phyloP scores from a whole-genome alignment of 2,797 vertebrate genomes.

The Sebastes nivosus region DNA sequence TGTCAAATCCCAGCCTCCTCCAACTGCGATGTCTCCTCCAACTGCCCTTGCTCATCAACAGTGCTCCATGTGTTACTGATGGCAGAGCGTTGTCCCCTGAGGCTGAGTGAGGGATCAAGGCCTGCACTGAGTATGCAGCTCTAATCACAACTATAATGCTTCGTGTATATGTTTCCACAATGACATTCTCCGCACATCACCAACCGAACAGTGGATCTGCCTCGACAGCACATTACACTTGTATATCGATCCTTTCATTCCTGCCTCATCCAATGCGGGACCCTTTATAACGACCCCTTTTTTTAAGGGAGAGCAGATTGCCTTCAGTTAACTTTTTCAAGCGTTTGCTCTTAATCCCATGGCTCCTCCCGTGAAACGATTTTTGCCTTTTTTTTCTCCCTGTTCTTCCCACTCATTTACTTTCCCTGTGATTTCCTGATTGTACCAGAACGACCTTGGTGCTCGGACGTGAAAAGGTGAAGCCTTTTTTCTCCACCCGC shows the following conservation, averaged over 20 bases:
- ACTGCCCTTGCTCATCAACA: conserved; percentile 16
- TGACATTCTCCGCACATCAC: not conserved
- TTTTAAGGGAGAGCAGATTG: not conserved
- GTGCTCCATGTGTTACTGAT: not conserved
- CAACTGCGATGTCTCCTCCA: conserved; percentile 17
- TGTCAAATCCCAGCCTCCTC: conserved; percentile 12
- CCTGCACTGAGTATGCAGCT: not conserved
- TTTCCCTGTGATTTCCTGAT: conserved; percentile 53
- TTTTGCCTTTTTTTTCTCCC: conserved; percentile 4
- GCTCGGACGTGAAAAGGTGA: conserved; percentile 65
- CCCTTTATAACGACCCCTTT: not conserved
- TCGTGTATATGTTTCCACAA: not conserved
- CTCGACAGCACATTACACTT: not conserved
- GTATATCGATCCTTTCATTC: conserved; percentile 1
- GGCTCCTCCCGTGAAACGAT: conserved; percentile 61
- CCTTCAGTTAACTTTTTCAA: not conserved
- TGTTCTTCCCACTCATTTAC: not conserved
- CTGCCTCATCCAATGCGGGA: not conserved
- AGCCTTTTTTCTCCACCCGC: conserved; percentile 34
- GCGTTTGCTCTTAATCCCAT: conserved; percentile 50
- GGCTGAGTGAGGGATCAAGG: not conserved
- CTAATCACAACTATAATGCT: conserved; percentile 3
- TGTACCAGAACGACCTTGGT: conserved; percentile 67
- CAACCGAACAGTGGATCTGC: not conserved
- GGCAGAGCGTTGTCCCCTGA: not conserved